Percentiles rank a stretch among this genome's conserved stretches.
These are phyloP conservation scores for Ormyrus thymus DNA, from an alignment of 2,888 invertebrate species.

Conservation along the genomic window DNA sequence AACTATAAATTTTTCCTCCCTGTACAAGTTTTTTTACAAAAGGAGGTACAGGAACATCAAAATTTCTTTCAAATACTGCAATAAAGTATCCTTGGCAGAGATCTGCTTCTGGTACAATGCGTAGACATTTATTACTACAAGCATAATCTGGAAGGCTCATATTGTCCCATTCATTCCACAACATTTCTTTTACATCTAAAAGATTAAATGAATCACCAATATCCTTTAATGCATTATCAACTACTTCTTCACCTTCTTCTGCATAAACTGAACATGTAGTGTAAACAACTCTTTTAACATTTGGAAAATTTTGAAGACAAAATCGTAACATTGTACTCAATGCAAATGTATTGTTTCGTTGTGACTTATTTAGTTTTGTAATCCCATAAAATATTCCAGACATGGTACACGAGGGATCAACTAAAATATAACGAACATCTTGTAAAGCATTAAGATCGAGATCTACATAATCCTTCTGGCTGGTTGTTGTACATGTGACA, in stretches of 20 bases:
- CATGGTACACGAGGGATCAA: constrained; percentile 98
- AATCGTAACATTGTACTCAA: constrained; percentile 83
- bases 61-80: constrained; percentile 86
- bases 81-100: constrained; percentile 96
- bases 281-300: constrained; percentile 91
- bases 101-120: constrained; percentile 85
- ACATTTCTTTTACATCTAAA: constrained; percentile 78
- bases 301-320: constrained; percentile 89
- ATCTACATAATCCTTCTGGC: constrained; percentile 84
- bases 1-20: background rate
- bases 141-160: constrained; percentile 81
- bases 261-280: constrained; percentile 95
- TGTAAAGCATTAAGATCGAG: constrained; percentile 79
- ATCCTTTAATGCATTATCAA: constrained; percentile 80
- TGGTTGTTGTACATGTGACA: constrained; percentile 81
- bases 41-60: constrained; percentile 64
- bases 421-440: constrained; percentile 89
- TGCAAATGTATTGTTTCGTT: background rate
- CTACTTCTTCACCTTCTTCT: constrained; percentile 95
- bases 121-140: constrained; percentile 84
- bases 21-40: constrained; percentile 24
- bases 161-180: constrained; percentile 83
- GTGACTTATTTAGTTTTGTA: no score
- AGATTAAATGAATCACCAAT: constrained; percentile 77
- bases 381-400: constrained; percentile 74